phyloP scores from a whole-genome alignment of 2,113 vertebrate genomes.

The Paraplagusia blochii region DNA sequence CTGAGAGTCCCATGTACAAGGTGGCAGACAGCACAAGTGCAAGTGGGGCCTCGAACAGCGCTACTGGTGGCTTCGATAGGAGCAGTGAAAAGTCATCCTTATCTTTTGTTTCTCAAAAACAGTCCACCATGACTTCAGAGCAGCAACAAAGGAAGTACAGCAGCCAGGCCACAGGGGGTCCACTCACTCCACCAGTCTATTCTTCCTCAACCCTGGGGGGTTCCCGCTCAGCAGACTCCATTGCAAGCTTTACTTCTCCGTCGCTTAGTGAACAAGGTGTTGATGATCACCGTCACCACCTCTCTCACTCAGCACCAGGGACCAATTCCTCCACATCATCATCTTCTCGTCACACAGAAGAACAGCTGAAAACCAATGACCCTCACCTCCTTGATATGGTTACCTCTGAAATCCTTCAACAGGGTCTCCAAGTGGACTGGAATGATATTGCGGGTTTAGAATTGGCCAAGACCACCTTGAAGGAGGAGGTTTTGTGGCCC shows the following conservation, averaged over 20 bases:
- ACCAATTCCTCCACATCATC: constrained; percentile 75
- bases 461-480: constrained; percentile 88
- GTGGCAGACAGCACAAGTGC: constrained; percentile 90
- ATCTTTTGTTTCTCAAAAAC: constrained; percentile 93
- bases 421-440: constrained; percentile 91
- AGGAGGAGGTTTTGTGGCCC: constrained; percentile 95
- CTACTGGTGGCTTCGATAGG: constrained; percentile 88
- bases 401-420: constrained; percentile 91
- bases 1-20: constrained; percentile 94
- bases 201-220: constrained; percentile 82
- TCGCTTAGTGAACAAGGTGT: constrained; percentile 83
- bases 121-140: constrained; percentile 85
- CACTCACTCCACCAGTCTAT: constrained; percentile 89
- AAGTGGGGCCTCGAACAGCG: constrained; percentile 84
- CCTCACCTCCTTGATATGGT: constrained; percentile 94
- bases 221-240: constrained; percentile 85
- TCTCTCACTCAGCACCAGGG: constrained; percentile 86
- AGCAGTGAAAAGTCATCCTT: constrained; percentile 86
- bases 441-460: constrained; percentile 92
- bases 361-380: constrained; percentile 92
- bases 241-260: constrained; percentile 88
- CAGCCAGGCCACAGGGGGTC: constrained; percentile 83
- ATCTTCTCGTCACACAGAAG: constrained; percentile 88
- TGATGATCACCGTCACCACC: constrained; percentile 87
- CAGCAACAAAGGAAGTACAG: constrained; percentile 93